Evolutionary conservation across 2,888 invertebrate species (phyloP), one percentile per base, ranked within the genome.

Genomic region (Diadromus collaris): DNA sequence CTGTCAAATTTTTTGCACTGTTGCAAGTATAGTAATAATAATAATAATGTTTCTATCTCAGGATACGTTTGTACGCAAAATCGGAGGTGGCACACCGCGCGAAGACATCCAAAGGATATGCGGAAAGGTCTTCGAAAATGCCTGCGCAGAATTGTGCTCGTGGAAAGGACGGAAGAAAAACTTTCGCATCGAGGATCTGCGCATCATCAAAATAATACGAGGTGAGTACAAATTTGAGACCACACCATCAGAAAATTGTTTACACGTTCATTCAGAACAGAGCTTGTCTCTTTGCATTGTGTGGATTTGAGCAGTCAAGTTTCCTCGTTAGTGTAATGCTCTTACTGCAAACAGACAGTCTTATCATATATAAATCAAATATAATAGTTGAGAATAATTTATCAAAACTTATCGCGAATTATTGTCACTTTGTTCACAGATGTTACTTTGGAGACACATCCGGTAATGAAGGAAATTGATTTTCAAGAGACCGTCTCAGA

Each of bases 401-500:
- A 56, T 27, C 27, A 27, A 56, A 41, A 41, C 38, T 21, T 41
- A 56, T 46, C 54, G 56, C 16, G 56, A 24, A 56, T 44, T 46
- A 63, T 54, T 41, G 29, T 72, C 41, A 10, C 13, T 32, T 38
- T 63, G 48, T 63, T 51, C 13, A 24, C 68, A 74, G 74, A 74
- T 32, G 67, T 61, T 29, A 34, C 67, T 60, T 34, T 74, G 24
- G 74, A 67, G 60, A 44, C 46, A 38, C 32, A 67, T 58, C 68
- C 48, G 24, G 44, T 67, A 34, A 48, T 38, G 24, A 74, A 74
- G 41, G 51, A 68, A 60, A 68, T 68, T 60, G 58, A 58, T 34
- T 65, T 67, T n/a, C 67, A 74, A 67, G 65, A 65, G 41, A 74
- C 68, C 60, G 51, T 67, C 60, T 58, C 46, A 13, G 74, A 74